Evolutionary conservation across 2,113 vertebrate genomes (phyloP).

Genomic region (Malurus cyaneus): DNA sequence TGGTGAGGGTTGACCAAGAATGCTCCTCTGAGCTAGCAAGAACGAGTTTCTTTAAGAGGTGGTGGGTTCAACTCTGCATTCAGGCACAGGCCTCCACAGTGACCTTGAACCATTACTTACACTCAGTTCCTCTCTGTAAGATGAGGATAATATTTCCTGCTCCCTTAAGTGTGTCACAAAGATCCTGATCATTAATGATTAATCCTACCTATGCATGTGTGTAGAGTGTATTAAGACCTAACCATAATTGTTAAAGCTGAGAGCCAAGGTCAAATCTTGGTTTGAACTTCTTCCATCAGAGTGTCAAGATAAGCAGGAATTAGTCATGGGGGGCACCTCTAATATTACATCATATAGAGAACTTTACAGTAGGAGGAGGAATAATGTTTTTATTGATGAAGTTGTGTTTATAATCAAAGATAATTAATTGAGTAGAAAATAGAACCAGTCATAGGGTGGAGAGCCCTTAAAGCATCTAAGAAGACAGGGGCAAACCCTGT

Average conservation of each 20-base stretch:
- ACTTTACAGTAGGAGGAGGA: neutral
- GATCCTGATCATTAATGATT: conserved; percentile 3
- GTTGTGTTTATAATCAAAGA: neutral
- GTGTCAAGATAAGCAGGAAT: neutral
- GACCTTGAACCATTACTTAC: neutral
- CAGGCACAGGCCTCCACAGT: neutral
- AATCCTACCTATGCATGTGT: neutral
- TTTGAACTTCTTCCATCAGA: neutral
- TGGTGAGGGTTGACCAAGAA: neutral
- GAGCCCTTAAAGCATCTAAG: neutral
- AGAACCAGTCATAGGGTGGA: neutral
- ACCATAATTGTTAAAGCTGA: neutral
- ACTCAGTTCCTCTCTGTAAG: neutral
- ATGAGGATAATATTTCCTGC: neutral
- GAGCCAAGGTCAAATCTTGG: neutral
- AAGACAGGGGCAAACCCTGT: neutral
- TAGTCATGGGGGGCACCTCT: neutral
- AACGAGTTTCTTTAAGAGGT: neutral
- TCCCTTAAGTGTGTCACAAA: neutral
- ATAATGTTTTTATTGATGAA: neutral
- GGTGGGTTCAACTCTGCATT: neutral
- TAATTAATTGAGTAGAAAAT: neutral
- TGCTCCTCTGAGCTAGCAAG: neutral
- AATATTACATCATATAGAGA: neutral
- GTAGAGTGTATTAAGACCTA: neutral